A percentile compares a stretch with the other conserved stretches of the same genome.
Evolutionary conservation across 2,888 invertebrate species (phyloP).

Genomic region (Lymantria dispar): DNA sequence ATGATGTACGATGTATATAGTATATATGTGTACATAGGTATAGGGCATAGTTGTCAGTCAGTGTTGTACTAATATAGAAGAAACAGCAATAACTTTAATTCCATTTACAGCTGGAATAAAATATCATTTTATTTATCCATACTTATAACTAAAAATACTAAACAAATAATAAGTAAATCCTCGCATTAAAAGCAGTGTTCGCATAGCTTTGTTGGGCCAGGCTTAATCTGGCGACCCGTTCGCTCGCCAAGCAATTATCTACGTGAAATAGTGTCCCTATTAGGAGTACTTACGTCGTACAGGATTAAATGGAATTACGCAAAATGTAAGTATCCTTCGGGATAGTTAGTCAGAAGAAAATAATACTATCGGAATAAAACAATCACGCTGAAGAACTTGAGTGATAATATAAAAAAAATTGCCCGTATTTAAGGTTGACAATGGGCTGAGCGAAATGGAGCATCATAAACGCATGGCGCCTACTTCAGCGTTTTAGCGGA

Average conservation of each 20-base stretch:
- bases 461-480: too few relatives aligned
- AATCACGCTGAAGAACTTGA: constrained; percentile 14
- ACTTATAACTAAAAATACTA: constrained; percentile 24
- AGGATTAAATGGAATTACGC: constrained; percentile 68
- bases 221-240: constrained; percentile 54
- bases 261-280: constrained; percentile 73
- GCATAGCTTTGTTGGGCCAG: constrained; percentile 42
- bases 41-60: too few relatives aligned
- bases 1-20: too few relatives aligned
- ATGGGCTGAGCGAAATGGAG: too few relatives aligned
- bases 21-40: too few relatives aligned
- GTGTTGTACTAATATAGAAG: too few relatives aligned
- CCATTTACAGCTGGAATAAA: background rate
- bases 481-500: too few relatives aligned
- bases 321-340: constrained; percentile 62
- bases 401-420: too few relatives aligned
- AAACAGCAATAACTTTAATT: too few relatives aligned
- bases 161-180: constrained; percentile 32
- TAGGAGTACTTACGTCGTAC: constrained; percentile 72
- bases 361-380: constrained; percentile 37
- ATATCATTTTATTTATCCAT: background rate
- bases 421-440: too few relatives aligned
- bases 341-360: constrained; percentile 48
- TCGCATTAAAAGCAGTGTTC: constrained; percentile 46
- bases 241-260: constrained; percentile 74